phyloP scores from a whole-genome alignment of 2,888 invertebrate species.

The Rhogogaster chlorosoma region DNA sequence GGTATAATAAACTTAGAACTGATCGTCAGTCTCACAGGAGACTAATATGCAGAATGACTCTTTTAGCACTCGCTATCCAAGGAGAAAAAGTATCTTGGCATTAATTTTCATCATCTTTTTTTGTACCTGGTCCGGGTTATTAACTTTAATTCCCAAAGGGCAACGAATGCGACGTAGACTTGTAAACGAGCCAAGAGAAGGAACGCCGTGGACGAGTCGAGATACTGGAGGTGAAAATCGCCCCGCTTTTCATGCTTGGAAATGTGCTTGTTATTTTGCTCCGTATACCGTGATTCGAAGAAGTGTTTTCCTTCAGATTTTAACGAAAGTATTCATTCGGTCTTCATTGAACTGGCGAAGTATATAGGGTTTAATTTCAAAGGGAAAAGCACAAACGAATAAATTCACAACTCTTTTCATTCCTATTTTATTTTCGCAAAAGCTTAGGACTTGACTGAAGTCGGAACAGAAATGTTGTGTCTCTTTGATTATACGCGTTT shows the following conservation, averaged over 20 bases:
- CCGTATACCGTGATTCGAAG: constrained; percentile 13
- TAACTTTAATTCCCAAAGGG: constrained; percentile 35
- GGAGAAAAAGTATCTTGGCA: constrained; percentile 25
- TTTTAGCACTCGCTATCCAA: constrained; percentile 6
- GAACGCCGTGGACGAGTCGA: background rate
- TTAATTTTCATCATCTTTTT: constrained; percentile 42
- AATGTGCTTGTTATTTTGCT: constrained; percentile 1
- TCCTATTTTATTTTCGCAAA: background rate
- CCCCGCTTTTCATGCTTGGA: background rate
- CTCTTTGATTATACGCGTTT: background rate
- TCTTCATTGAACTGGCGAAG: background rate
- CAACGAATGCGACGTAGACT: constrained; percentile 29
- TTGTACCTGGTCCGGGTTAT: background rate
- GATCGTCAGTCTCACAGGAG: background rate
- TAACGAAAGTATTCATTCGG: constrained; percentile 19
- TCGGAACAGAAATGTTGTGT: background rate
- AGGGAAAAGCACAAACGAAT: constrained; percentile 13
- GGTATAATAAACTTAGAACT: background rate
- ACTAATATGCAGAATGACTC: constrained; percentile 4
- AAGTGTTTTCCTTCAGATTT: background rate
- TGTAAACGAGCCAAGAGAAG: constrained; percentile 22
- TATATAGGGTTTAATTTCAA: constrained; percentile 15
- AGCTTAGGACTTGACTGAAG: background rate
- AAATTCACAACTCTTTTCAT: constrained; percentile 9
- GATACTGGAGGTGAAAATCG: constrained; percentile 15